phyloP scores from a whole-genome alignment of 1,140 invertebrate species.

The Bombus confusus region DNA sequence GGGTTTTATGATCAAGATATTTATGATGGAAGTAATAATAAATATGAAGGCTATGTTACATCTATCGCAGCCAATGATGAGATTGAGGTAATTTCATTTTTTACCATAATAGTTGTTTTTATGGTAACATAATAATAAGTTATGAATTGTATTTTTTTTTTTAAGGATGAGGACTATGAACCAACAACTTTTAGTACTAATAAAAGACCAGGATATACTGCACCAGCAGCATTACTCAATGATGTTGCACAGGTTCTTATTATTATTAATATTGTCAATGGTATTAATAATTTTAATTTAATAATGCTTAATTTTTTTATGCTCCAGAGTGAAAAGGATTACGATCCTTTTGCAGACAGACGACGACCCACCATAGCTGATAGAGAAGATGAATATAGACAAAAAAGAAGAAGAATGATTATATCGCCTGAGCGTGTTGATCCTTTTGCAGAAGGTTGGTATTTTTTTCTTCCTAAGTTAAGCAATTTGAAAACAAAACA shows the following conservation, averaged over 20 bases:
- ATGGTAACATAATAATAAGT: neutral
- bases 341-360: conserved; percentile 98
- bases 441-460: conserved; percentile 98
- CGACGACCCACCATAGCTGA: conserved; percentile 95
- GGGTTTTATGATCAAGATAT: conserved; percentile 97
- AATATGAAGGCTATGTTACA: conserved; percentile 97
- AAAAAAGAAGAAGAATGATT: conserved; percentile 92
- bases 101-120: neutral
- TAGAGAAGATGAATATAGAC: conserved; percentile 97
- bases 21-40: conserved; percentile 91
- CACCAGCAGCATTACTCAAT: conserved; percentile 93
- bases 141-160: conserved; percentile 63
- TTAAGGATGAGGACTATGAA: conserved; percentile 93
- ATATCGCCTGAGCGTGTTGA: conserved; percentile 98
- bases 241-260: conserved; percentile 89
- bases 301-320: conserved; percentile 48
- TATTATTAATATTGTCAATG: neutral
- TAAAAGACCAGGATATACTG: conserved; percentile 90
- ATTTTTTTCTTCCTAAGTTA: conserved; percentile 61
- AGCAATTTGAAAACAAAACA: conserved; percentile 29
- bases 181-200: conserved; percentile 86
- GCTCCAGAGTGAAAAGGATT: conserved; percentile 93
- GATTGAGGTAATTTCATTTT: conserved; percentile 86
- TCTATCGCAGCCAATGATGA: conserved; percentile 98
- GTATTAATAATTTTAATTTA: neutral